Evolutionary conservation across 1,140 invertebrate genomes (phyloP).

Genomic region (Pinna nobilis): DNA sequence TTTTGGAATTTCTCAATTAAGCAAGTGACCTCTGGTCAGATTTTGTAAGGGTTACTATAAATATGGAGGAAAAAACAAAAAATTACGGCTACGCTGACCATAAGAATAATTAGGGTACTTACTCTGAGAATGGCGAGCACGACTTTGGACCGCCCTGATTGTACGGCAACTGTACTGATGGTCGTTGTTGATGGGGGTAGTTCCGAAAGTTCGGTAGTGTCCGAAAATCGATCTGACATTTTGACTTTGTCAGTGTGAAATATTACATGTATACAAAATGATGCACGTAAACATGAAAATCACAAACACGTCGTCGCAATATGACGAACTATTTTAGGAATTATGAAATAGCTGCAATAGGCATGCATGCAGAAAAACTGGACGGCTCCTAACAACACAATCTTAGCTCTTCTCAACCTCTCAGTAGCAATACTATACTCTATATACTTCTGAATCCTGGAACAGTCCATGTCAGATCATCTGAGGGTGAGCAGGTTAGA

Average conservation of each 20-base stretch:
- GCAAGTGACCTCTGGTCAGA: too few species aligned
- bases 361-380: slow-evolving; percentile 60
- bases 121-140: slow-evolving; percentile 93
- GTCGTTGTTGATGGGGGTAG: slow-evolving; percentile 81
- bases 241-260: slow-evolving; percentile 39
- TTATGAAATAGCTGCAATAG: slow-evolving; percentile 37
- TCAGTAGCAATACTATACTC: slow-evolving; percentile 1
- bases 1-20: too few species aligned
- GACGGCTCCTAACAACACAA: slow-evolving; percentile 38
- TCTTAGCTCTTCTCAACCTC: slow-evolving; percentile 26
- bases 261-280: slow-evolving; percentile 12
- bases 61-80: too few species aligned
- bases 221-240: slow-evolving; percentile 63
- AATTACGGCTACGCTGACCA: too few species aligned
- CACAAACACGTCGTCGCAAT: not conserved
- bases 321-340: slow-evolving; percentile 10
- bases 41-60: too few species aligned
- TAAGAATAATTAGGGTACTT: slow-evolving; percentile 76
- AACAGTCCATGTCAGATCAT: slow-evolving; percentile 14
- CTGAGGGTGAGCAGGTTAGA: not conserved
- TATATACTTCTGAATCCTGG: slow-evolving; percentile 22
- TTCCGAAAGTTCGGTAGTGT: slow-evolving; percentile 67
- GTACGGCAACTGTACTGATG: slow-evolving; percentile 92
- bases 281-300: slow-evolving; percentile 1
- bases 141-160: slow-evolving; percentile 89